These are phyloP conservation scores for Drosophila virilis DNA, from an alignment of 1,140 invertebrate species.

Conservation along the genomic window DNA sequence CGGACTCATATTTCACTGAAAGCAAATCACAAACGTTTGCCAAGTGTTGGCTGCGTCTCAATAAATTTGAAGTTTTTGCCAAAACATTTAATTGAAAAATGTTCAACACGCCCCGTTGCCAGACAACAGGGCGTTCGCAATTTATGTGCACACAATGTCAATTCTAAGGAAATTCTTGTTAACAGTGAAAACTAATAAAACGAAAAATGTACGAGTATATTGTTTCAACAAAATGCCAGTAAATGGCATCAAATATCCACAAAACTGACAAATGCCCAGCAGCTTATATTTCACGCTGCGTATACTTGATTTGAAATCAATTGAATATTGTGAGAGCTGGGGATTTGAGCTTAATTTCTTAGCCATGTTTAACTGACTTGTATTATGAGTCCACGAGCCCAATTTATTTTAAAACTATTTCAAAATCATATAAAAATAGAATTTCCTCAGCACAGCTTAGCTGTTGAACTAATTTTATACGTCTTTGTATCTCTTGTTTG, in stretches of 20 bases:
- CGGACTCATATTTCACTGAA: constrained; percentile 56
- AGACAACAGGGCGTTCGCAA: constrained; percentile 34
- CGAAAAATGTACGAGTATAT: constrained; percentile 22
- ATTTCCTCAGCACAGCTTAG: neutral
- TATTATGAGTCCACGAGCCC: neutral
- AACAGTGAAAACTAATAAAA: constrained; percentile 46
- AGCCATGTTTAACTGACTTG: neutral
- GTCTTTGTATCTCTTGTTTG: neutral
- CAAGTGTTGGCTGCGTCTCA: constrained; percentile 41
- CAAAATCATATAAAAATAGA: neutral
- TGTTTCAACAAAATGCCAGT: constrained; percentile 33
- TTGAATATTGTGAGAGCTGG: neutral
- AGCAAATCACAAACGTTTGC: constrained; percentile 4
- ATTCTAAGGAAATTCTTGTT: constrained; percentile 34
- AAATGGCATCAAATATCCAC: constrained; percentile 33
- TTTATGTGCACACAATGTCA: constrained; percentile 31
- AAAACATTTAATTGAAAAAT: constrained; percentile 71
- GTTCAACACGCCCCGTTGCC: constrained; percentile 50
- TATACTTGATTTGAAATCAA: constrained; percentile 26
- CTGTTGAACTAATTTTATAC: constrained; percentile 23
- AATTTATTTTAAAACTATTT: constrained; percentile 2
- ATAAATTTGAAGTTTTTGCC: constrained; percentile 53
- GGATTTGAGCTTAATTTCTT: neutral
- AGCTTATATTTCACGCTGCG: constrained; percentile 13
- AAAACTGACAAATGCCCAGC: constrained; percentile 24